A percentile compares a stretch with the other conserved stretches of the same genome.
Conservation (phyloP, 1,140 invertebrate genomes). For the Heliconius melpomene region DNA sequence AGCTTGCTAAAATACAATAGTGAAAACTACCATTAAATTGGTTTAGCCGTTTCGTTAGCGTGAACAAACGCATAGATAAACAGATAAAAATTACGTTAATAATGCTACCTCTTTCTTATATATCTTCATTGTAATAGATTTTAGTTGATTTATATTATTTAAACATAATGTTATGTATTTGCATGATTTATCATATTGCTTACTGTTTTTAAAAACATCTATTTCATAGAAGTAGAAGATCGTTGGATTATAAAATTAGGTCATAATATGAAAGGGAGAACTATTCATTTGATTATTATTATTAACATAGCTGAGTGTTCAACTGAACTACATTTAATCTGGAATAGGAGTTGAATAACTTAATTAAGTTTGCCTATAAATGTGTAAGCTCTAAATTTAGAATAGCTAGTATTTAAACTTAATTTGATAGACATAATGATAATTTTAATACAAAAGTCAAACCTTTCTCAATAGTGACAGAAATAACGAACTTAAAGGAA, state of each 20-base stretch:
- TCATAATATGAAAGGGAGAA: not conserved
- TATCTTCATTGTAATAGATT: too few relatives aligned
- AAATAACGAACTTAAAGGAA: slow-evolving; percentile 47
- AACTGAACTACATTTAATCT: not conserved
- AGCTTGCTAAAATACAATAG: too few relatives aligned
- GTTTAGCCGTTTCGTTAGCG: too few relatives aligned
- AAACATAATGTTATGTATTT: not conserved
- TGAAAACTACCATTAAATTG: too few relatives aligned
- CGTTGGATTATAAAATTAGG: not conserved
- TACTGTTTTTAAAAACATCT: not conserved
- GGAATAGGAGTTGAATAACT: slow-evolving; percentile 8
- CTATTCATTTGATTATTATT: not conserved
- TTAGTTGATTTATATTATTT: not conserved
- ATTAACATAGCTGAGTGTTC: not conserved
- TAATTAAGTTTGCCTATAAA: slow-evolving; percentile 1
- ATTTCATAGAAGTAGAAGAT: not conserved
- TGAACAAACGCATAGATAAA: too few relatives aligned
- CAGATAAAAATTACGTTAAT: too few relatives aligned
- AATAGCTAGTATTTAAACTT: not conserved
- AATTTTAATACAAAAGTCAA: not conserved
- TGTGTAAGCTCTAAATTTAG: slow-evolving; percentile 1
- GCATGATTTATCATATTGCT: not conserved
- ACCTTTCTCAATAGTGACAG: slow-evolving; percentile 14
- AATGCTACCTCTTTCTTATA: too few relatives aligned
- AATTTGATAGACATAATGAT: not conserved